Evolutionary conservation across 37 sponge, comb jelly and placozoan genomes (phyloP), one percentile per base, ranked within the genome.

Genomic region (Diacarnus erythraeanus): DNA sequence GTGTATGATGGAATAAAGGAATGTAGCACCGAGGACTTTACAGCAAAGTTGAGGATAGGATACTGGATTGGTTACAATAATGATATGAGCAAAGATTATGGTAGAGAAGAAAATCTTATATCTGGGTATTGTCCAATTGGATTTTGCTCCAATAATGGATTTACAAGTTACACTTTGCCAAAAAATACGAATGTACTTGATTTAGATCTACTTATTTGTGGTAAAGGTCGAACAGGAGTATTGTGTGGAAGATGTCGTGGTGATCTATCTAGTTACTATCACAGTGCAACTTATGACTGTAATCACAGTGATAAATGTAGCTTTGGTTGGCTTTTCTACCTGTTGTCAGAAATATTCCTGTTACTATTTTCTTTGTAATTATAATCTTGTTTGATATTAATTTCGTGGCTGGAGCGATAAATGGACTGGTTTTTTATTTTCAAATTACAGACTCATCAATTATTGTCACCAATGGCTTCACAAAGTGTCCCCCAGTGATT

Each of bases 371-470:
- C 59, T 85, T 85, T 40, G 0, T 78, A 1, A 47, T 85, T 23
- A 72, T 85, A 0, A 42, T 85, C 18, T 38, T 72, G 31, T 85
- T 85, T 44, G 59, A 85, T 66, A 85, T 85, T 34, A 36, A 35
- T 15, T 72, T 85, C 74, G 77, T 79, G 0, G 44, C 79, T 2
- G 86, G 86, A 35, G 36, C 25, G 2, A 34, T 72, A 2, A 71
- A 78, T 47, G 61, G 77, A 21, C 72, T 85, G 27, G 58, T 85
- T 9, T 85, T 85, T 61, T 85, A 63, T 30, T 39, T 63, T 18
- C 86, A 85, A 72, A 47, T 78, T 1, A 22, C 77, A 15, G 79
- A 85, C 2, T 22, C 38, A 3, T 6, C 71, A 4, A n/a, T 22
- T 3, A 21, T 72, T 23, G 34, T 18, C 42, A 59, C 56, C 36